A percentile compares a stretch with the other conserved stretches of the same genome.
phyloP scores from a whole-genome alignment of 2,113 vertebrate genomes.

The Orcinus orca region DNA sequence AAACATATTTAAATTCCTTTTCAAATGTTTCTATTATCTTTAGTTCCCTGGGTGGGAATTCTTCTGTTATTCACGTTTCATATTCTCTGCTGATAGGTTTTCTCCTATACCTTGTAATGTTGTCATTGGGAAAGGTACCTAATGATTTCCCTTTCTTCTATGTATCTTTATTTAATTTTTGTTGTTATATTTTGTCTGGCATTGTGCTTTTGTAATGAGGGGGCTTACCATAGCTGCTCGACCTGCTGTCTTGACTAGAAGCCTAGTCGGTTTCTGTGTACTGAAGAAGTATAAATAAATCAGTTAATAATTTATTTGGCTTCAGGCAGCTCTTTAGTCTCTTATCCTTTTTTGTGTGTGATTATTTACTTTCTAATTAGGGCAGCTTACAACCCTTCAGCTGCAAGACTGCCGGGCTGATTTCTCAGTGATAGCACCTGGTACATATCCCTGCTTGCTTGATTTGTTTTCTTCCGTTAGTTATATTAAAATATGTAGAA shows the following conservation, averaged over 20 bases:
- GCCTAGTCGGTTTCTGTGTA: neutral
- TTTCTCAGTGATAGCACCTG: neutral
- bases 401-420: neutral
- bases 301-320: neutral
- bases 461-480: neutral
- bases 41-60: neutral
- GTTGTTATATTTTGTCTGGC: neutral
- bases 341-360: neutral
- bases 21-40: neutral
- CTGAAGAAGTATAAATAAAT: neutral
- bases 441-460: neutral
- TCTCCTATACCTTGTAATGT: neutral
- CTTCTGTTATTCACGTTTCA: neutral
- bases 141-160: neutral
- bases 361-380: slow-evolving; percentile 35
- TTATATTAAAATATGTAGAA: neutral
- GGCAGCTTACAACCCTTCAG: neutral
- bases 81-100: neutral
- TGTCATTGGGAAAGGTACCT: neutral
- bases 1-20: slow-evolving; percentile 31
- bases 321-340: neutral
- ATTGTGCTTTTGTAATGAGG: neutral
- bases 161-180: slow-evolving; percentile 12
- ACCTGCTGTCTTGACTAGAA: neutral
- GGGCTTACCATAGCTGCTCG: neutral